Conservation (phyloP, 1,140 invertebrate genomes). For the Drosophila trapezifrons region DNA sequence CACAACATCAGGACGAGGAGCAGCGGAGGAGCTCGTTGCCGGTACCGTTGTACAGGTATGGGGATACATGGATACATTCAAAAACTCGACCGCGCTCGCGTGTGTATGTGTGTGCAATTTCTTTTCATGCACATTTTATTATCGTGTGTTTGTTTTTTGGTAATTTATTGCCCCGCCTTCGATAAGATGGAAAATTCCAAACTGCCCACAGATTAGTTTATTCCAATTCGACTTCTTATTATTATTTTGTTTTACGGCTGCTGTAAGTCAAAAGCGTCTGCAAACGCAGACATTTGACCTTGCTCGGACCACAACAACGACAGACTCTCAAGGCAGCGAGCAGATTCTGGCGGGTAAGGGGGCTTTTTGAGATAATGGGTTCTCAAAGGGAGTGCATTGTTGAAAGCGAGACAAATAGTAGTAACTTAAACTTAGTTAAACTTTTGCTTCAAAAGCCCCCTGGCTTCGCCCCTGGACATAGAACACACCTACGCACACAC, state of each 20-base stretch:
- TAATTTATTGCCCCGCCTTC: constrained; percentile 31
- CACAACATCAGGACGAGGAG: constrained; percentile 28
- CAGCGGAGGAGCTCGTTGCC: constrained; percentile 29
- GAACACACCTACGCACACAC: constrained; percentile 23
- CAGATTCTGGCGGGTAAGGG: background rate
- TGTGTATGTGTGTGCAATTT: constrained; percentile 25
- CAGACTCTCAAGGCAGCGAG: constrained; percentile 1
- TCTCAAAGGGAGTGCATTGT: background rate
- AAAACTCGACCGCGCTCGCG: constrained; percentile 7
- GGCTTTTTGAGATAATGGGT: background rate
- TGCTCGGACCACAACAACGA: constrained; percentile 28
- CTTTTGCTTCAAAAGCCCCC: background rate
- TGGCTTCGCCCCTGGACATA: constrained; percentile 4
- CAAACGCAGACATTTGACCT: constrained; percentile 46
- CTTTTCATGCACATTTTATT: constrained; percentile 34
- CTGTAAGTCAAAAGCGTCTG: constrained; percentile 45
- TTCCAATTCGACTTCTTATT: background rate
- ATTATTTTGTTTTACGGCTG: constrained; percentile 14
- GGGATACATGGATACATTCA: constrained; percentile 46
- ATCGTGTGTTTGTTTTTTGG: constrained; percentile 7
- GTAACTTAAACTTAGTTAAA: background rate
- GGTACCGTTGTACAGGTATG: constrained; percentile 46
- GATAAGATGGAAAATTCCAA: constrained; percentile 42
- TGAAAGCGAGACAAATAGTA: background rate
- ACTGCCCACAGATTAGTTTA: constrained; percentile 33